phyloP scores from a whole-genome alignment of 2,888 invertebrate species.

The Acronicta leporina region DNA sequence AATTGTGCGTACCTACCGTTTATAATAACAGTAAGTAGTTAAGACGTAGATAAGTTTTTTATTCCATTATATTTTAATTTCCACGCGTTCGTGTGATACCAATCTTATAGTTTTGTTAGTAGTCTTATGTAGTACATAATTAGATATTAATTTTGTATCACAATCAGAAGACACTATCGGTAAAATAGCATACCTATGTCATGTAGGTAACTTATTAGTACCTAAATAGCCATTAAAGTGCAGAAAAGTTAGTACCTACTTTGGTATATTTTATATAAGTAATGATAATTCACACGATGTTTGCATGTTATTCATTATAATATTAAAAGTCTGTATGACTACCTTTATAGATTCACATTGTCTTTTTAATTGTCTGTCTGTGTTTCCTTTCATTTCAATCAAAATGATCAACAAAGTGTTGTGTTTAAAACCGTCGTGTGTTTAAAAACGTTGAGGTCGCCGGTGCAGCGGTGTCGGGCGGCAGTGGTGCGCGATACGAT shows the following conservation, averaged over 20 bases:
- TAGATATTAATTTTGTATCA: no score
- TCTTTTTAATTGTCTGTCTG: slow-evolving; percentile 64
- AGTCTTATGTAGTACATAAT: no score
- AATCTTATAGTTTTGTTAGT: not conserved
- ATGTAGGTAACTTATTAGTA: not conserved
- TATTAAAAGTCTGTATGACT: slow-evolving; percentile 28
- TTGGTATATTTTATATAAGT: no score
- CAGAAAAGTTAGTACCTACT: no score
- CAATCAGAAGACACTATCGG: no score
- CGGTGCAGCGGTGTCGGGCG: slow-evolving; percentile 17
- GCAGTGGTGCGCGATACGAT: slow-evolving; percentile 52
- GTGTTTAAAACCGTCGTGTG: slow-evolving; percentile 59
- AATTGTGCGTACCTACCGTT: slow-evolving; percentile 39
- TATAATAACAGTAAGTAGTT: slow-evolving; percentile 38
- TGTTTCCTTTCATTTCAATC: slow-evolving; percentile 67
- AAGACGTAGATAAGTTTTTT: slow-evolving; percentile 28
- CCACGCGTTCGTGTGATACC: not conserved
- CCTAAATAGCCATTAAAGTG: not conserved
- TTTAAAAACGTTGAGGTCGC: slow-evolving; percentile 31
- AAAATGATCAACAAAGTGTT: slow-evolving; percentile 69
- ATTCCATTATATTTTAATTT: slow-evolving; percentile 33
- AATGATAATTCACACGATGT: slow-evolving; percentile 28
- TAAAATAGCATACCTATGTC: no score
- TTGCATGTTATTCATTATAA: slow-evolving; percentile 29
- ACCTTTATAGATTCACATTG: slow-evolving; percentile 42